phyloP scores from a whole-genome alignment of 2,797 vertebrate species.

The Diglossa cyanea region DNA sequence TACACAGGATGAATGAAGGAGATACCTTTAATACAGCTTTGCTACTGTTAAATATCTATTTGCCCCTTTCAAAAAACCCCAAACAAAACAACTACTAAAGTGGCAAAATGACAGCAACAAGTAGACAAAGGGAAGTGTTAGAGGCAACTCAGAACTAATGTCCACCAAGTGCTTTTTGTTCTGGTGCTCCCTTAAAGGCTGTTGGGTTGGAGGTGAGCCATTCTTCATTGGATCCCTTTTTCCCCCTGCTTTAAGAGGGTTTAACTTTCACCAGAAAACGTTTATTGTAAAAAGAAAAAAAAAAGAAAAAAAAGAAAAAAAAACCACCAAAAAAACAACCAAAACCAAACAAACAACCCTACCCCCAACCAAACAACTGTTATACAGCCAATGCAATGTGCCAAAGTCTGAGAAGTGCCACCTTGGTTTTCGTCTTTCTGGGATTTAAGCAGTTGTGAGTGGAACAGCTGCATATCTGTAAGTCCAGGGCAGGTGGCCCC shows the following conservation, averaged over 20 bases:
- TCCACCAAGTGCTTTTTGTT: constrained; percentile 36
- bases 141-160: constrained; percentile 65
- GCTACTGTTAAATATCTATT: constrained; percentile 66
- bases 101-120: constrained; percentile 62
- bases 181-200: constrained; percentile 54
- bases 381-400: constrained; percentile 72
- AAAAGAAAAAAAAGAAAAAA: not conserved
- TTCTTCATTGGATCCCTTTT: not conserved
- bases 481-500: constrained; percentile 85
- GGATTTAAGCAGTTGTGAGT: constrained; percentile 89
- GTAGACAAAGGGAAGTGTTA: constrained; percentile 49
- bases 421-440: constrained; percentile 76
- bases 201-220: not conserved
- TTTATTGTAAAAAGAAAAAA: constrained; percentile 77
- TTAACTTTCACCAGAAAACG: constrained; percentile 77
- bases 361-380: constrained; percentile 4
- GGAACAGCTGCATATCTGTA: constrained; percentile 89
- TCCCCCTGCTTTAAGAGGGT: constrained; percentile 38
- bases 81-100: constrained; percentile 42
- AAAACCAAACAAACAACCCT: not conserved
- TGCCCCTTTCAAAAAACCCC: constrained; percentile 26
- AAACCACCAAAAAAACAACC: constrained; percentile 21
- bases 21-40: constrained; percentile 73
- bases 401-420: constrained; percentile 77
- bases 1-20: constrained; percentile 62